A percentile compares a stretch with the other conserved stretches of the same genome.
These are phyloP conservation scores for Drosophila mojavensis DNA, from an alignment of 1,140 invertebrate genomes.

Conservation along the genomic window DNA sequence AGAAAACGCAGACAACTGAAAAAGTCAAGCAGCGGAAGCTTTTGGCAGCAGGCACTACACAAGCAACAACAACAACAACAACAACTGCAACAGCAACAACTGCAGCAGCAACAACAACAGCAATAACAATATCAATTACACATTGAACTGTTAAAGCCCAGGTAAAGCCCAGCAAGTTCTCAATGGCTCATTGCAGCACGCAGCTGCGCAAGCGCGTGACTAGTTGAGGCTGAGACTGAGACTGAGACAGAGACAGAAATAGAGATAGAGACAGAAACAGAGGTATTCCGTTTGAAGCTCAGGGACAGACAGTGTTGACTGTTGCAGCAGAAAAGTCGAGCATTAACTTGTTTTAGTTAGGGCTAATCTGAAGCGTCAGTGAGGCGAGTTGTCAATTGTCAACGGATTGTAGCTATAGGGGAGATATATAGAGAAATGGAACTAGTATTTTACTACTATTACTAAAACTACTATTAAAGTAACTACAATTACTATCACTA, in stretches of 20 bases:
- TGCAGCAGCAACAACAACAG: conserved; percentile 7
- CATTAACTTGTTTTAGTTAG: not conserved
- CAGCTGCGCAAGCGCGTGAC: conserved; percentile 47
- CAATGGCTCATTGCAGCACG: conserved; percentile 16
- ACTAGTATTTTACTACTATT: too few species aligned
- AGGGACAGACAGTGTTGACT: not conserved
- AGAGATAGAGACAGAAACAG: too few species aligned
- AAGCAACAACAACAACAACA: conserved; percentile 1
- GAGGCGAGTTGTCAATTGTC: not conserved
- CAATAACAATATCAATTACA: conserved; percentile 4
- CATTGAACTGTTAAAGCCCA: conserved; percentile 25
- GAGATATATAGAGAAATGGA: too few species aligned
- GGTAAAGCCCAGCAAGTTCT: conserved; percentile 51
- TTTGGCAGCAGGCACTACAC: conserved; percentile 4
- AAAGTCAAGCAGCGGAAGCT: conserved; percentile 13
- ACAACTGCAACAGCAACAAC: not conserved
- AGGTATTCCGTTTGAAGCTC: not conserved
- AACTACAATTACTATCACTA: too few species aligned
- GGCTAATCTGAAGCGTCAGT: not conserved
- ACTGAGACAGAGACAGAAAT: not conserved
- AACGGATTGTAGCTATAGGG: not conserved
- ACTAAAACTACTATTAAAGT: too few species aligned
- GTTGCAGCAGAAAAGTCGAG: conserved; percentile 7
- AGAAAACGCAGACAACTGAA: conserved; percentile 6
- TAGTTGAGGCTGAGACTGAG: conserved; percentile 10